These are phyloP conservation scores for Sebastes vulpes DNA, from an alignment of 2,797 vertebrate genomes.

Conservation along the genomic window DNA sequence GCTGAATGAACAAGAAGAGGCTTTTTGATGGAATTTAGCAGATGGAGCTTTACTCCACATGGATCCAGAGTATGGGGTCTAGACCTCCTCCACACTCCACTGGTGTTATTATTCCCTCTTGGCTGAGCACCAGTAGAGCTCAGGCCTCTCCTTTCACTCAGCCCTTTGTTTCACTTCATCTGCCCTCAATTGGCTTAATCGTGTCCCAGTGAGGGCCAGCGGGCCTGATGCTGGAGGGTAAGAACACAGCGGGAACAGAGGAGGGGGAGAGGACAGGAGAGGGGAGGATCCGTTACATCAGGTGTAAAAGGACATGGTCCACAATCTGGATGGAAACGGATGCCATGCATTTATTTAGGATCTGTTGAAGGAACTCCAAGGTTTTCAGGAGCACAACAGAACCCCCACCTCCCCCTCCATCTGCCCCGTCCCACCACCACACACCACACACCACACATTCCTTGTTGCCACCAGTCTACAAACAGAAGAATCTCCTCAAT, in stretches of 20 bases:
- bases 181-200: constrained; percentile 36
- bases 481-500: neutral
- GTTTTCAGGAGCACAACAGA: neutral
- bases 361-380: neutral
- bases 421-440: constrained; percentile 2
- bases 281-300: neutral
- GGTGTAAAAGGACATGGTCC: neutral
- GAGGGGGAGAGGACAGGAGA: neutral
- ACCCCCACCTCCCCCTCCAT: neutral
- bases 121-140: constrained; percentile 21
- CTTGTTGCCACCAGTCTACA: constrained; percentile 5
- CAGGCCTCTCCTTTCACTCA: constrained; percentile 37
- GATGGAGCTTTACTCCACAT: constrained; percentile 12
- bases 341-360: neutral
- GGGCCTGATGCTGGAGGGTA: neutral
- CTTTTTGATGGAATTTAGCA: neutral
- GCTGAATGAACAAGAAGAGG: neutral
- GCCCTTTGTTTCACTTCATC: constrained; percentile 28
- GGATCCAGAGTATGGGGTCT: neutral
- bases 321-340: neutral
- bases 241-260: neutral
- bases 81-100: constrained; percentile 23
- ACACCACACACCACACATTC: constrained; percentile 28
- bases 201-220: constrained; percentile 6
- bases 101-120: constrained; percentile 35